A percentile compares a stretch with the other conserved stretches of the same genome.
Evolutionary conservation across 2,888 invertebrate species (phyloP).

Genomic region (Rhorus exstirpatorius): DNA sequence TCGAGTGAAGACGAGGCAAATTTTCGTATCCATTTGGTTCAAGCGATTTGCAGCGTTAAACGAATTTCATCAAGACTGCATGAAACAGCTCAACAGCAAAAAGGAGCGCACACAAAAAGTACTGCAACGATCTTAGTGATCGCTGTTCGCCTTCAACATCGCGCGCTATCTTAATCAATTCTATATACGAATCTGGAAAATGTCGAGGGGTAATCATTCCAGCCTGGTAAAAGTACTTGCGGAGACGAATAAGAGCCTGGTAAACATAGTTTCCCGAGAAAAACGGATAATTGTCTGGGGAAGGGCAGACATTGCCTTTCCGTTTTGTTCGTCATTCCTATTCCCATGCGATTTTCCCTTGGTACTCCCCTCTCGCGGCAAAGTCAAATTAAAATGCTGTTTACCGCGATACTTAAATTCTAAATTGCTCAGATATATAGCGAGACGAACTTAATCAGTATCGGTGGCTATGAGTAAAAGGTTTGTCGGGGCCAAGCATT

Average conservation of each 20-base stretch:
- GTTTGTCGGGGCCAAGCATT: too few relatives aligned
- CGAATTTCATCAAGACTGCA: neutral
- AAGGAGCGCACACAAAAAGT: slow-evolving; percentile 21
- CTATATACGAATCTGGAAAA: slow-evolving; percentile 18
- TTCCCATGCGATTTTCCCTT: slow-evolving; percentile 40
- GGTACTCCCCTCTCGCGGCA: neutral
- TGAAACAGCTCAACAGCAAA: neutral
- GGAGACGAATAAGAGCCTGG: slow-evolving; percentile 46
- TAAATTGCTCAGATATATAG: slow-evolving; percentile 32
- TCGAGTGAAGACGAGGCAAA: too few relatives aligned
- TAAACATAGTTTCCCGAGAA: slow-evolving; percentile 46
- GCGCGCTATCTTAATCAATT: slow-evolving; percentile 44
- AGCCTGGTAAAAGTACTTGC: slow-evolving; percentile 59
- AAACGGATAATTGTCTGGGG: slow-evolving; percentile 55
- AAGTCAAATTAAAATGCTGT: slow-evolving; percentile 61
- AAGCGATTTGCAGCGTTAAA: too few relatives aligned
- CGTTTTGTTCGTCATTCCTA: slow-evolving; percentile 36
- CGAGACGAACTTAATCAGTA: neutral
- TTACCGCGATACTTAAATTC: slow-evolving; percentile 55
- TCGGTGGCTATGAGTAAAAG: neutral
- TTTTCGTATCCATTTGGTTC: too few relatives aligned
- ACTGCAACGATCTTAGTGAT: neutral
- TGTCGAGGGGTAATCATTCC: slow-evolving; percentile 38
- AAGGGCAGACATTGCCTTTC: slow-evolving; percentile 3
- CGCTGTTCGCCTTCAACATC: neutral